These are phyloP conservation scores for Antigone vipio DNA, from an alignment of 2,113 vertebrate species.

Conservation along the genomic window DNA sequence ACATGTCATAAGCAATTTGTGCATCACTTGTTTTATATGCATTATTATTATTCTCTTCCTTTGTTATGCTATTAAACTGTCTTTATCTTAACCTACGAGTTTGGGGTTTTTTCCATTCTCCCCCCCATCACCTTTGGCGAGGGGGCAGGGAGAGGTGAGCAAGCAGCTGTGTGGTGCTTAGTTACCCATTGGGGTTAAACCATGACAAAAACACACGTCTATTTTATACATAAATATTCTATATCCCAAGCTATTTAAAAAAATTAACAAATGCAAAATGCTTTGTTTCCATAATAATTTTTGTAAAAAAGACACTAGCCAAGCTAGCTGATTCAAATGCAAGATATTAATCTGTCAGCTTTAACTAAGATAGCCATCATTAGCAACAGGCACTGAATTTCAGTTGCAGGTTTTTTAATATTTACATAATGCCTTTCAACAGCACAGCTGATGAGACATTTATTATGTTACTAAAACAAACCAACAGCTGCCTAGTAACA, in stretches of 20 bases:
- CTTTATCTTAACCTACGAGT: too few relatives aligned
- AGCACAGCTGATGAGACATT: neutral
- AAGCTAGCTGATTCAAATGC: neutral
- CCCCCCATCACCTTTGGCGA: too few relatives aligned
- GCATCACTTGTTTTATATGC: too few relatives aligned
- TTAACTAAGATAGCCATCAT: neutral
- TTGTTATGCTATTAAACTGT: too few relatives aligned
- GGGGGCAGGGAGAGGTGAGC: too few relatives aligned
- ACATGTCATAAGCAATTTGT: too few relatives aligned
- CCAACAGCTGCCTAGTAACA: neutral
- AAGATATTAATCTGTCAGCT: neutral
- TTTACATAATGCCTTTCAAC: neutral
- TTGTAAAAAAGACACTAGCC: neutral
- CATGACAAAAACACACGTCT: neutral
- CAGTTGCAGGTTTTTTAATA: neutral
- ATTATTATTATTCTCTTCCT: too few relatives aligned
- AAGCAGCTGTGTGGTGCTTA: too few relatives aligned
- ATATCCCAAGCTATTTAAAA: neutral
- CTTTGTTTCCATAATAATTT: neutral
- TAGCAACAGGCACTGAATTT: neutral
- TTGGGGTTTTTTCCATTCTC: too few relatives aligned
- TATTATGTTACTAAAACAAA: neutral
- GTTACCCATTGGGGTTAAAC: too few relatives aligned
- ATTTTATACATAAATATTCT: neutral
- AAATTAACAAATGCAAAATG: neutral